A percentile compares a stretch with the other conserved stretches of the same genome.
Conservation (phyloP, 1,140 invertebrate species). For the Uloborus diversus region DNA sequence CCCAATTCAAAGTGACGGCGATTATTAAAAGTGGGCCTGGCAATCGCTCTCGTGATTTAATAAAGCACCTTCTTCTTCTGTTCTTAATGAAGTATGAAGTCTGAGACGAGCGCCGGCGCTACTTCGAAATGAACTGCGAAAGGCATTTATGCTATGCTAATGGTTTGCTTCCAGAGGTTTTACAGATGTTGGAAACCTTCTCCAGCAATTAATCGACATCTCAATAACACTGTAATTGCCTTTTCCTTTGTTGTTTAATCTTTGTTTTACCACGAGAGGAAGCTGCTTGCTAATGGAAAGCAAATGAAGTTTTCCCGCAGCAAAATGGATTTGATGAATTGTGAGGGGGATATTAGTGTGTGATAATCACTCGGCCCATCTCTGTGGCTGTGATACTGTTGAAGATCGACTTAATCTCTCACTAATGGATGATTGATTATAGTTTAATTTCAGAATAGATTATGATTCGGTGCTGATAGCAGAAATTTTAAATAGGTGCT, state of each 20-base stretch:
- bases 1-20: neutral
- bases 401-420: too few species aligned
- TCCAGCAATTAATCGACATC: conserved; percentile 20
- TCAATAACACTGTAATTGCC: conserved; percentile 7
- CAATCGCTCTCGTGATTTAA: conserved; percentile 42
- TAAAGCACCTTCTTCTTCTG: conserved; percentile 24
- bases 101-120: conserved; percentile 22
- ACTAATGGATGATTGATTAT: too few species aligned
- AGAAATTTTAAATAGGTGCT: too few species aligned
- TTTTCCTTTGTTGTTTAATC: neutral
- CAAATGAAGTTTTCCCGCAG: too few species aligned
- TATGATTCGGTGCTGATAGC: too few species aligned
- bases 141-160: conserved; percentile 45
- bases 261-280: too few species aligned
- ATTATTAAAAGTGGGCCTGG: conserved; percentile 2
- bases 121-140: conserved; percentile 22
- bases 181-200: conserved; percentile 28
- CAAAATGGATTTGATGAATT: too few species aligned
- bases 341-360: too few species aligned
- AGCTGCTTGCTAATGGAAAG: too few species aligned
- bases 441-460: too few species aligned
- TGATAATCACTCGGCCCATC: too few species aligned
- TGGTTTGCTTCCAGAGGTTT: conserved; percentile 15
- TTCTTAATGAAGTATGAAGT: conserved; percentile 45
- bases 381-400: too few species aligned